These are phyloP conservation scores for Alauda arvensis DNA, from an alignment of 2,797 vertebrate species.

Conservation along the genomic window DNA sequence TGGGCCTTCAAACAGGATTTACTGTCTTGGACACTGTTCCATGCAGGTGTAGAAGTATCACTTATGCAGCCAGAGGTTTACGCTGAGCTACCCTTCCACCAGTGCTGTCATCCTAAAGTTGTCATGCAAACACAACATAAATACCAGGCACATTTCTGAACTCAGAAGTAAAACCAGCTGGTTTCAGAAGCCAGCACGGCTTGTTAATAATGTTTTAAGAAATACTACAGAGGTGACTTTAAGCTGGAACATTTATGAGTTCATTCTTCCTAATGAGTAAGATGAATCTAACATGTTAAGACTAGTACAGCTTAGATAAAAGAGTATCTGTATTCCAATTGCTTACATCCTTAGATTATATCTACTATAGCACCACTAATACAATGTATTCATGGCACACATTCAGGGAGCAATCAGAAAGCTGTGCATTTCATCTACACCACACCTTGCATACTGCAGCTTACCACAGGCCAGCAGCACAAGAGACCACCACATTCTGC, in stretches of 20 bases:
- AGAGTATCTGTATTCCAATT: background rate
- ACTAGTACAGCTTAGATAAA: background rate
- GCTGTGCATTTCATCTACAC: background rate
- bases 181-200: background rate
- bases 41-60: background rate
- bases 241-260: background rate
- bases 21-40: background rate
- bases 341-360: background rate
- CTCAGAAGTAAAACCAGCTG: background rate
- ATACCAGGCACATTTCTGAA: background rate
- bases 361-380: background rate
- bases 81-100: background rate
- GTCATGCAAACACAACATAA: background rate
- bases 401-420: background rate
- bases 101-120: background rate
- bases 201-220: background rate
- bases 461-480: background rate
- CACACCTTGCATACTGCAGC: background rate
- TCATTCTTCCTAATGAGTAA: background rate
- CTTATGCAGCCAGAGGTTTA: background rate
- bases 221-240: background rate
- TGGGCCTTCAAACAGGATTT: background rate
- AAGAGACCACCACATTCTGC: background rate
- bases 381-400: background rate
- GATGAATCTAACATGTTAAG: background rate